Percentiles rank a stretch among this genome's conserved stretches.
phyloP scores from a whole-genome alignment of 2,888 invertebrate species.

The Hedychridium roseum region DNA sequence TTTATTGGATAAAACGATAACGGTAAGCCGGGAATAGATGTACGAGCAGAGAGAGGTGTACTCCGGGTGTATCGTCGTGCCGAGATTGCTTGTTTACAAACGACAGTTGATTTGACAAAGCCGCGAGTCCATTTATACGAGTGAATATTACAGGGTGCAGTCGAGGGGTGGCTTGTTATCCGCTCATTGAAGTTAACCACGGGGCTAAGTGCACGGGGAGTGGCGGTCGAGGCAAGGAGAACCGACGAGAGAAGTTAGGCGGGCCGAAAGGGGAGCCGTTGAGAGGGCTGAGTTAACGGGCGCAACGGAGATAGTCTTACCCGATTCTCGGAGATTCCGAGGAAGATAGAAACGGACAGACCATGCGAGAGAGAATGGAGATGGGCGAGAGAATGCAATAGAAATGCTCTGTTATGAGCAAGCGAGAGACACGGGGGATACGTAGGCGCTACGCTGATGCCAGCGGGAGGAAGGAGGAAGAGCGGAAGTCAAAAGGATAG shows the following conservation, averaged over 20 bases:
- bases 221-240: constrained; percentile 31
- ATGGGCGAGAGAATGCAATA: constrained; percentile 14
- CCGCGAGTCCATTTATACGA: constrained; percentile 61
- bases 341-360: constrained; percentile 9
- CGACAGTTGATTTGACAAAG: constrained; percentile 63
- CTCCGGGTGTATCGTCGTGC: constrained; percentile 26
- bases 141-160: constrained; percentile 60
- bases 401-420: constrained; percentile 16
- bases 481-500: no score
- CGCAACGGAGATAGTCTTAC: constrained; percentile 3
- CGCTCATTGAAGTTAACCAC: constrained; percentile 64
- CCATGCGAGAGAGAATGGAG: not conserved
- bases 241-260: constrained; percentile 25
- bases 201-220: constrained; percentile 57
- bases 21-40: constrained; percentile 7
- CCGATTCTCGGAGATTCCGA: constrained; percentile 13
- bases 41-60: constrained; percentile 18
- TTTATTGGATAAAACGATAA: constrained; percentile 11
- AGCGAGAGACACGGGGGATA: constrained; percentile 16
- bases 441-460: constrained; percentile 6
- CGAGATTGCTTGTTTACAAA: constrained; percentile 52
- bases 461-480: not conserved
- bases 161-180: constrained; percentile 62
- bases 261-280: constrained; percentile 13
- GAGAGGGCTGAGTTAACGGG: constrained; percentile 12